A percentile compares a stretch with the other conserved stretches of the same genome.
Evolutionary conservation across 2,797 vertebrate genomes (phyloP).

Genomic region (Poecilia wingei): DNA sequence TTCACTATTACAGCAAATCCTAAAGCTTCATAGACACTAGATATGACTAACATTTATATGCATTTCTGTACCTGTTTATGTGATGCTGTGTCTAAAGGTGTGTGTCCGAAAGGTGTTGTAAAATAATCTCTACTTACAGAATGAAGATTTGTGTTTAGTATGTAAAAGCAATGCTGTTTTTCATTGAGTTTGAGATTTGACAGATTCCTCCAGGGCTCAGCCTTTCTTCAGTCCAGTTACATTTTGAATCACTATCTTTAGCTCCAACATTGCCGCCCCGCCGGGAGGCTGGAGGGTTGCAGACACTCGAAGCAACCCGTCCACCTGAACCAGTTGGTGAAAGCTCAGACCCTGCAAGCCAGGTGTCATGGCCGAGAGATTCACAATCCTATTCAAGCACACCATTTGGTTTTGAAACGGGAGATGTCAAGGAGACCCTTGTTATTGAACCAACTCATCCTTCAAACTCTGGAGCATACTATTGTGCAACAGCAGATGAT

Average conservation of each 20-base stretch:
- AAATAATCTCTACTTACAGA: slow-evolving; percentile 50
- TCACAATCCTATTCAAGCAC: slow-evolving; percentile 74
- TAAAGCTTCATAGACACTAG: slow-evolving; percentile 62
- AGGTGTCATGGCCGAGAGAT: slow-evolving; percentile 82
- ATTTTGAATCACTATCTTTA: slow-evolving; percentile 79
- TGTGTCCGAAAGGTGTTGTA: slow-evolving; percentile 47
- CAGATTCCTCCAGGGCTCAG: slow-evolving; percentile 41
- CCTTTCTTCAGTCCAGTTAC: slow-evolving; percentile 67
- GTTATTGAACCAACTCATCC: slow-evolving; percentile 84
- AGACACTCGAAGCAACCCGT: slow-evolving; percentile 68
- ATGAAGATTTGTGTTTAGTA: slow-evolving; percentile 27
- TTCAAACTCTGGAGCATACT: slow-evolving; percentile 86
- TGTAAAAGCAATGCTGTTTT: slow-evolving; percentile 50
- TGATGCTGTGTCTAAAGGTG: slow-evolving; percentile 58
- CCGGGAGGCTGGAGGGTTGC: slow-evolving; percentile 69
- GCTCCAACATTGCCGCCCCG: slow-evolving; percentile 73
- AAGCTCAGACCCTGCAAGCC: slow-evolving; percentile 77
- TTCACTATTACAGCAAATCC: slow-evolving; percentile 57
- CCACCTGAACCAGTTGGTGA: slow-evolving; percentile 79
- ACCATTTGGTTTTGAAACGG: slow-evolving; percentile 76
- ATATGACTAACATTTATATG: slow-evolving; percentile 68
- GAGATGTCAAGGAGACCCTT: slow-evolving; percentile 76
- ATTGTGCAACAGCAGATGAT: slow-evolving; percentile 88
- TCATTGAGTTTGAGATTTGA: slow-evolving; percentile 56
- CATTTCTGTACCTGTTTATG: slow-evolving; percentile 50